Conservation (phyloP, 2,113 vertebrate species). For the Megaceryle torquata region DNA sequence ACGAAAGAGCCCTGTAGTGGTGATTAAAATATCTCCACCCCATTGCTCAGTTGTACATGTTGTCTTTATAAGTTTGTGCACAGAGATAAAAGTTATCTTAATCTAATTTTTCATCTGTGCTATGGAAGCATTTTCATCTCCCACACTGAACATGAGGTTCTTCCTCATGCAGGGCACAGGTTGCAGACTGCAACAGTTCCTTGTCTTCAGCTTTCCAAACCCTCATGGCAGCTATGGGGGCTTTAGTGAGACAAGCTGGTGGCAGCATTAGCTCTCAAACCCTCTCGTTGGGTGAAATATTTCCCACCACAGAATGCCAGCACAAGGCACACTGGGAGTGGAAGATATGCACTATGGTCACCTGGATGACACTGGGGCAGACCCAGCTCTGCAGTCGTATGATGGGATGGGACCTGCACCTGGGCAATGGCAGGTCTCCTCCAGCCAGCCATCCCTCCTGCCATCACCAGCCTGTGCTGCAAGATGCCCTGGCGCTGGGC, state of each 20-base stretch:
- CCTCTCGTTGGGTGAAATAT: background rate
- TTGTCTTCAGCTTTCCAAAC: background rate
- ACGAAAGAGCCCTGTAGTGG: background rate
- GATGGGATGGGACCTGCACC: background rate
- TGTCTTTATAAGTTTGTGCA: background rate
- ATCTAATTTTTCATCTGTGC: background rate
- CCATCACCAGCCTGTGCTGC: background rate
- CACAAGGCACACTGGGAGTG: background rate
- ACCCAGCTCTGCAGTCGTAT: background rate
- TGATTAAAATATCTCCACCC: background rate
- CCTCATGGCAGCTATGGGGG: background rate
- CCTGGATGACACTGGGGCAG: background rate
- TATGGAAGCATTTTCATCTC: background rate
- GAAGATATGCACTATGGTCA: background rate
- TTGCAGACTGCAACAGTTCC: background rate
- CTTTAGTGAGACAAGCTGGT: background rate
- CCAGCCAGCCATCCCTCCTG: background rate
- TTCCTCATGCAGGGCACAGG: background rate
- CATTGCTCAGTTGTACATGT: background rate
- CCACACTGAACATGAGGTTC: fast-evolving
- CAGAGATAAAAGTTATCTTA: background rate
- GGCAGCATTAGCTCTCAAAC: background rate
- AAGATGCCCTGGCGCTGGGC: background rate
- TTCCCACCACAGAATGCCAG: background rate
- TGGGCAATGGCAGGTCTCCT: fast-evolving